Evolutionary conservation across 2,797 vertebrate species (phyloP).

Genomic region (Gymnoscopelus braueri): DNA sequence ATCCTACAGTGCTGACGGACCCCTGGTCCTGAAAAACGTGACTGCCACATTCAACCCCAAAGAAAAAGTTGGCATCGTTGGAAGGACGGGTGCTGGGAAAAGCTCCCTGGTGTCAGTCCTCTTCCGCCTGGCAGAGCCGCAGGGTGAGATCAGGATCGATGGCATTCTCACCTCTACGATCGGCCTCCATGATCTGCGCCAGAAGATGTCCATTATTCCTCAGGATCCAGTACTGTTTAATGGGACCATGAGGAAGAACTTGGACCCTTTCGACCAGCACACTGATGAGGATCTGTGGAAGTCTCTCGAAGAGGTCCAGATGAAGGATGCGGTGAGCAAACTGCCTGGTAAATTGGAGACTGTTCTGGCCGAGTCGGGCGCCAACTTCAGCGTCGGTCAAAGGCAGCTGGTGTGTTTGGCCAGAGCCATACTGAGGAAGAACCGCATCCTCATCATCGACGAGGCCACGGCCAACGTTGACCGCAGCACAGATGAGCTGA

Average conservation of each 20-base stretch:
- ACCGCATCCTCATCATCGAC: slow-evolving; percentile 93
- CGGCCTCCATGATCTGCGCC: slow-evolving; percentile 91
- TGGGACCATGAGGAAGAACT: slow-evolving; percentile 93
- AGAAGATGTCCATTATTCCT: slow-evolving; percentile 96
- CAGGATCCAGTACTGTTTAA: slow-evolving; percentile 95
- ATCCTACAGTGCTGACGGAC: slow-evolving; percentile 87
- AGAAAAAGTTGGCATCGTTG: slow-evolving; percentile 95
- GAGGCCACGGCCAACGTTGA: slow-evolving; percentile 87
- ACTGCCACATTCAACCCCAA: slow-evolving; percentile 86
- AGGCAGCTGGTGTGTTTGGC: slow-evolving; percentile 95
- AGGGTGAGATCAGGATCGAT: slow-evolving; percentile 92
- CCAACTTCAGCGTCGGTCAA: slow-evolving; percentile 97
- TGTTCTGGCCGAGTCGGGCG: slow-evolving; percentile 92
- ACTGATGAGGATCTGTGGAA: slow-evolving; percentile 91
- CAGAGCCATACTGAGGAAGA: slow-evolving; percentile 93
- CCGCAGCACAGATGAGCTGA: slow-evolving; percentile 63
- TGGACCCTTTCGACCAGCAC: slow-evolving; percentile 92
- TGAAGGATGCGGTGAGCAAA: slow-evolving; percentile 90
- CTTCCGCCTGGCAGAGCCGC: slow-evolving; percentile 91
- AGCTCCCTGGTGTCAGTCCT: slow-evolving; percentile 93
- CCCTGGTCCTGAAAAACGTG: slow-evolving; percentile 89
- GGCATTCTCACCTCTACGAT: slow-evolving; percentile 89
- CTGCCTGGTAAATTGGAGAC: slow-evolving; percentile 90
- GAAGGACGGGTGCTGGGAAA: slow-evolving; percentile 93
- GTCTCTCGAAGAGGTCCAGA: slow-evolving; percentile 90